Conservation (phyloP, 2,888 invertebrate genomes). For the Drosophila fungiperda region DNA sequence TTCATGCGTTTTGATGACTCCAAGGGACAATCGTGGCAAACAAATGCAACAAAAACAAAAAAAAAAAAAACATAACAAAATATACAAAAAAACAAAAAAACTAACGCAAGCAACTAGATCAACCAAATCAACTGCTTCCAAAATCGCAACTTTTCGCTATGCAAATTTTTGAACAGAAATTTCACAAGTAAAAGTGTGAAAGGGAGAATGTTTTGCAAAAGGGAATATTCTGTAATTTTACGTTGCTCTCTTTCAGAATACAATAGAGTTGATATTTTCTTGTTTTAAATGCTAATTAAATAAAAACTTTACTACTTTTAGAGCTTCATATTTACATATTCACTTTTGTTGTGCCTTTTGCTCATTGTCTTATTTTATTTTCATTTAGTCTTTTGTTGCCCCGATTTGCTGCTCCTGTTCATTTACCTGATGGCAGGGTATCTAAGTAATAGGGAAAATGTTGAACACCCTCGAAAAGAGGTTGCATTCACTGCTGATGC, state of each 20-base stretch:
- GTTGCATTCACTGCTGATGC: slow-evolving; percentile 8
- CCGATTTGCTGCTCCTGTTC: no score
- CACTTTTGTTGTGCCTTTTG: neutral
- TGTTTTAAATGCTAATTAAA: neutral
- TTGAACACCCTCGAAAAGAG: slow-evolving; percentile 4
- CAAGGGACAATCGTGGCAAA: slow-evolving; percentile 14
- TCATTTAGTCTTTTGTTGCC: neutral
- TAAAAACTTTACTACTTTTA: neutral
- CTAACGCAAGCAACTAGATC: slow-evolving; percentile 18
- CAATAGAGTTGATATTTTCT: neutral
- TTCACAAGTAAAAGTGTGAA: neutral
- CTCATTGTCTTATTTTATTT: neutral
- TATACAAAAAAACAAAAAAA: neutral
- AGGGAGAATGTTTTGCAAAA: neutral
- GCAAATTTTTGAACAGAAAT: slow-evolving; percentile 45
- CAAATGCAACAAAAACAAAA: neutral
- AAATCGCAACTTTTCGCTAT: slow-evolving; percentile 30
- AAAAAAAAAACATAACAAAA: neutral
- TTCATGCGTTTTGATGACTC: slow-evolving; percentile 57
- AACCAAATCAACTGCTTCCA: slow-evolving; percentile 42
- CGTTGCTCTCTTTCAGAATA: neutral
- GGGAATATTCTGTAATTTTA: neutral
- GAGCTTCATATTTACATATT: neutral
- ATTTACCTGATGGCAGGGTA: neutral
- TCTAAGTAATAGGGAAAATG: slow-evolving; percentile 4